Percentiles rank a stretch among this genome's conserved stretches.
Conservation (phyloP, 2,797 vertebrate species). For the Aeoliscus strigatus region DNA sequence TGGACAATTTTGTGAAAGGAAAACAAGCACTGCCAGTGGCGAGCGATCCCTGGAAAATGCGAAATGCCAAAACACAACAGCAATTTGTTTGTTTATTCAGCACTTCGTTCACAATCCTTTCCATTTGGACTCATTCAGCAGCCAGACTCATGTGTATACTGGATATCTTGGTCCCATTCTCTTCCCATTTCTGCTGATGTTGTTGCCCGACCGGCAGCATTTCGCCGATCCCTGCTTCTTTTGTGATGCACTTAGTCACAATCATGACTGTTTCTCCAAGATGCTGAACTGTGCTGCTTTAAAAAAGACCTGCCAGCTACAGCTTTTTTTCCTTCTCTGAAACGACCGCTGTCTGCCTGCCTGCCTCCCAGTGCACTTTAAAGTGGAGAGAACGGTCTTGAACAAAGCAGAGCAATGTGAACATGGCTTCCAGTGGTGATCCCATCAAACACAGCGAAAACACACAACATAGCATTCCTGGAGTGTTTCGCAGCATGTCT, state of each 20-base stretch:
- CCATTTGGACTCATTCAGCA: no score
- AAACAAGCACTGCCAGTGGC: no score
- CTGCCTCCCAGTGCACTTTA: constrained; percentile 14
- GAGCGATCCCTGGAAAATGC: no score
- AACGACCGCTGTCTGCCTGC: constrained; percentile 27
- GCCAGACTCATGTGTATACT: no score
- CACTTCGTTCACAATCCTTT: no score
- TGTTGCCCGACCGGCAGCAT: constrained; percentile 23
- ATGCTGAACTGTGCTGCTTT: constrained; percentile 24
- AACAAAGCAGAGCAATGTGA: constrained; percentile 16
- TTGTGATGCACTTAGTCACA: constrained; percentile 30
- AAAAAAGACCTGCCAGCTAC: constrained; percentile 37
- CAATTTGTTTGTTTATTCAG: no score
- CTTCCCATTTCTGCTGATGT: constrained; percentile 14
- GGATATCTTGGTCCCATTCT: no score
- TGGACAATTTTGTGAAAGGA: no score
- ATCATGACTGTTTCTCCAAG: constrained; percentile 30
- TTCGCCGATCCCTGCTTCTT: constrained; percentile 14
- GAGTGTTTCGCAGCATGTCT: constrained; percentile 26
- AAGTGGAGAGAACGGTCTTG: constrained; percentile 27
- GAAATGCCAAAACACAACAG: no score
- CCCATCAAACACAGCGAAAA: constrained; percentile 31
- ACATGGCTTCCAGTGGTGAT: constrained; percentile 25
- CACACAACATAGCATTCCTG: background rate
- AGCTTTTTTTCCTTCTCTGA: constrained; percentile 31